A percentile compares a stretch with the other conserved stretches of the same genome.
Evolutionary conservation across 2,113 vertebrate species (phyloP).

Genomic region (Ciconia maguari): DNA sequence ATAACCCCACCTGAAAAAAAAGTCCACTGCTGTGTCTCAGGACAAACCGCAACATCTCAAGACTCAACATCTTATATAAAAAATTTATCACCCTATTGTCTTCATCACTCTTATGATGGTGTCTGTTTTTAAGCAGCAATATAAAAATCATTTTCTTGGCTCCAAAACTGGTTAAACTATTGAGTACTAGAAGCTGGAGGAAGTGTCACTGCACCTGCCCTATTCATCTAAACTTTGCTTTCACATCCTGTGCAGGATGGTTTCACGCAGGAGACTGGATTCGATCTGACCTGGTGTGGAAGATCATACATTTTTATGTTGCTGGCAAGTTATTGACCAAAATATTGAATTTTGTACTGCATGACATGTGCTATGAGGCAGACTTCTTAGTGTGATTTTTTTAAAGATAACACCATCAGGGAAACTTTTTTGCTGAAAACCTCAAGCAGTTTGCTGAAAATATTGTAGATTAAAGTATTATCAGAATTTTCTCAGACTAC

Average conservation of each 20-base stretch:
- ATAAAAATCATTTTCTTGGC: background rate
- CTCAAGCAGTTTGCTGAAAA: background rate
- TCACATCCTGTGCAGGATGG: background rate
- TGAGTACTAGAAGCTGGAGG: background rate
- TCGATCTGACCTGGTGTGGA: background rate
- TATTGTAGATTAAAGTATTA: constrained; percentile 19
- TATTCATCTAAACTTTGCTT: background rate
- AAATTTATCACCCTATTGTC: background rate
- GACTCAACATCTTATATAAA: background rate
- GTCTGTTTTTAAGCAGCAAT: background rate
- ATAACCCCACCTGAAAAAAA: background rate
- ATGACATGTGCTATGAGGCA: background rate
- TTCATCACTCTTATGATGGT: background rate
- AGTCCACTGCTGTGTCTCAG: background rate
- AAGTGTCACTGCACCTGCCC: background rate
- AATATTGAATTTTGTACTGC: background rate
- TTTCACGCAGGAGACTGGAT: background rate
- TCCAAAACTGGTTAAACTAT: background rate
- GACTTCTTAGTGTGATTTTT: background rate
- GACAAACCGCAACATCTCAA: background rate
- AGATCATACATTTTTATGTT: constrained; percentile 39
- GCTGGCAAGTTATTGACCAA: constrained; percentile 8
- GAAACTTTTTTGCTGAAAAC: background rate
- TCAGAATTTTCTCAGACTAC: constrained; percentile 2
- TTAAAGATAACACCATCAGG: background rate